Conservation (phyloP, 1,140 invertebrate species). For the Elymnias hypermnestra region DNA sequence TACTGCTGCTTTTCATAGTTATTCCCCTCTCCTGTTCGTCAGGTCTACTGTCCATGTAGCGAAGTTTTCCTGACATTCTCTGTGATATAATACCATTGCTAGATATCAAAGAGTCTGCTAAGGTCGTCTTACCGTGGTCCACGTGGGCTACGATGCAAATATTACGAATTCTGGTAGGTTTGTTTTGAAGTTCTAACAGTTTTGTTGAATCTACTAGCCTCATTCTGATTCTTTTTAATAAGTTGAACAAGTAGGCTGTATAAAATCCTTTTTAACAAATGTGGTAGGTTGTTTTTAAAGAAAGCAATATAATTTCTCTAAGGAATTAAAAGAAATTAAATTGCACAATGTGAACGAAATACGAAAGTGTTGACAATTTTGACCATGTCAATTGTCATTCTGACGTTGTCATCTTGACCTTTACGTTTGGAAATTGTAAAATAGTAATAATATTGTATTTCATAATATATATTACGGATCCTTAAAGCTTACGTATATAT, state of each 20-base stretch:
- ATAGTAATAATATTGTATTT: too few species aligned
- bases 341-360: slow-evolving; percentile 58
- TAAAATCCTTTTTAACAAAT: neutral
- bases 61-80: slow-evolving; percentile 92
- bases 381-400: slow-evolving; percentile 9
- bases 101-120: slow-evolving; percentile 96
- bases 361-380: slow-evolving; percentile 29
- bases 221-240: slow-evolving; percentile 62
- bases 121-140: slow-evolving; percentile 99
- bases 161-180: slow-evolving; percentile 89
- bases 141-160: slow-evolving; percentile 99
- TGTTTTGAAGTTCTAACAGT: slow-evolving; percentile 81
- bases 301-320: slow-evolving; percentile 18
- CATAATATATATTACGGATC: too few species aligned
- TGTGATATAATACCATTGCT: slow-evolving; percentile 97
- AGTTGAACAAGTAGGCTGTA: neutral
- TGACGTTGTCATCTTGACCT: slow-evolving; percentile 5
- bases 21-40: slow-evolving; percentile 98
- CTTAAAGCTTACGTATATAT: too few species aligned
- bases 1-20: slow-evolving; percentile 99
- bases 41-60: slow-evolving; percentile 95
- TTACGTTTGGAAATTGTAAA: too few species aligned
- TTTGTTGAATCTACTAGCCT: slow-evolving; percentile 76
- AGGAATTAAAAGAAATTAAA: slow-evolving; percentile 38
- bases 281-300: neutral